These are phyloP conservation scores for Bufo bufo DNA, from an alignment of 2,113 vertebrate genomes.

Conservation along the genomic window DNA sequence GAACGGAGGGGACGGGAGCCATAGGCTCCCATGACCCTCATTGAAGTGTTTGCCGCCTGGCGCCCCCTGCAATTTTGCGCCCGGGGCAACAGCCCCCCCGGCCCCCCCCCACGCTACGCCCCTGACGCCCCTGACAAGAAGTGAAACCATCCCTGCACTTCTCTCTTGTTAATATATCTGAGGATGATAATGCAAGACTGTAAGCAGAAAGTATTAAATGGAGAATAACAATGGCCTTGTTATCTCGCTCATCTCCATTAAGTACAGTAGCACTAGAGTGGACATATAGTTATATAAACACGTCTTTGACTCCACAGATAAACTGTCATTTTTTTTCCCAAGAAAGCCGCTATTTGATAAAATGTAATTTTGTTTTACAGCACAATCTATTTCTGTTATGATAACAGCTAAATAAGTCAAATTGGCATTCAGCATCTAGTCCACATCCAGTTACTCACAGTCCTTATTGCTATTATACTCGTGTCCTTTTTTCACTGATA, in stretches of 20 bases:
- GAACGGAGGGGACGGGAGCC: too few species aligned
- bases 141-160: neutral
- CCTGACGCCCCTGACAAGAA: too few species aligned
- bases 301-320: neutral
- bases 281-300: slow-evolving; percentile 23
- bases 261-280: neutral
- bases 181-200: slow-evolving; percentile 3
- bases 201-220: slow-evolving; percentile 1
- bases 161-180: slow-evolving; percentile 8
- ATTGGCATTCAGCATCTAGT: slow-evolving; percentile 27
- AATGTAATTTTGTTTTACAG: slow-evolving; percentile 40
- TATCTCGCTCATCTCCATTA: slow-evolving; percentile 17
- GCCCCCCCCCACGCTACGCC: too few species aligned
- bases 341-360: slow-evolving; percentile 19
- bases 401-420: slow-evolving; percentile 4
- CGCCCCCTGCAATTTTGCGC: too few species aligned
- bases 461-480: slow-evolving; percentile 2
- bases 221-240: slow-evolving; percentile 29
- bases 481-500: slow-evolving; percentile 25
- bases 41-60: too few species aligned
- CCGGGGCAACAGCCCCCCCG: too few species aligned
- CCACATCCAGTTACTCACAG: slow-evolving; percentile 6
- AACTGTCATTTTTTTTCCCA: neutral
- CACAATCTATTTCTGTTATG: slow-evolving; percentile 8
- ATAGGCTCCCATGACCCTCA: too few species aligned